These are phyloP conservation scores for Antennarius maculatus DNA, from an alignment of 2,797 vertebrate species.

Conservation along the genomic window DNA sequence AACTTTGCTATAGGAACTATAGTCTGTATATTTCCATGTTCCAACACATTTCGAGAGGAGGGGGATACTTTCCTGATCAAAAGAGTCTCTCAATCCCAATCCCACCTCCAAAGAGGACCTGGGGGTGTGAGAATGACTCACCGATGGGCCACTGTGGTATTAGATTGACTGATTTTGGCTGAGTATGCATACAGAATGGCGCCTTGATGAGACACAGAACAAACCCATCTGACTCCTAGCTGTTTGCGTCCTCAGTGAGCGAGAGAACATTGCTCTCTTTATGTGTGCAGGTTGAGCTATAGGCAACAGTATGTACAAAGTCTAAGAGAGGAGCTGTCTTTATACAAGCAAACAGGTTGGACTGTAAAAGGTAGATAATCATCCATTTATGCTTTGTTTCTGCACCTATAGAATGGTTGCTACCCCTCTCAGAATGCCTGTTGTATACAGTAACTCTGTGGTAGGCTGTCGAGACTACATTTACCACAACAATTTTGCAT, in stretches of 20 bases:
- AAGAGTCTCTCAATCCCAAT: conserved; percentile 52
- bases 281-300: conserved; percentile 7
- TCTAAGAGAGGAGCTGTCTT: background rate
- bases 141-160: conserved; percentile 45
- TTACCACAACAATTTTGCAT: conserved; percentile 46
- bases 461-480: conserved; percentile 29
- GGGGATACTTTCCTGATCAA: conserved; percentile 47
- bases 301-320: background rate
- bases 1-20: conserved; percentile 25
- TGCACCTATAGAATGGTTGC: background rate
- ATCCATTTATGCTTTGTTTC: conserved; percentile 20
- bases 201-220: conserved; percentile 24
- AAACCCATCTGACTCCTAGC: conserved; percentile 32
- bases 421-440: too few species aligned
- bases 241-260: conserved; percentile 25
- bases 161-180: conserved; percentile 37
- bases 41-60: conserved; percentile 41
- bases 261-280: conserved; percentile 31
- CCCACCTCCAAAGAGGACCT: conserved; percentile 46
- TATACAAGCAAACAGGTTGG: background rate
- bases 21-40: conserved; percentile 28
- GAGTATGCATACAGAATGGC: conserved; percentile 25
- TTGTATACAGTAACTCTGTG: conserved; percentile 26
- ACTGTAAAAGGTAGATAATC: background rate
- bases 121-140: conserved; percentile 66